Conservation (phyloP, 2,797 vertebrate genomes). For the Psittacula derbiana region DNA sequence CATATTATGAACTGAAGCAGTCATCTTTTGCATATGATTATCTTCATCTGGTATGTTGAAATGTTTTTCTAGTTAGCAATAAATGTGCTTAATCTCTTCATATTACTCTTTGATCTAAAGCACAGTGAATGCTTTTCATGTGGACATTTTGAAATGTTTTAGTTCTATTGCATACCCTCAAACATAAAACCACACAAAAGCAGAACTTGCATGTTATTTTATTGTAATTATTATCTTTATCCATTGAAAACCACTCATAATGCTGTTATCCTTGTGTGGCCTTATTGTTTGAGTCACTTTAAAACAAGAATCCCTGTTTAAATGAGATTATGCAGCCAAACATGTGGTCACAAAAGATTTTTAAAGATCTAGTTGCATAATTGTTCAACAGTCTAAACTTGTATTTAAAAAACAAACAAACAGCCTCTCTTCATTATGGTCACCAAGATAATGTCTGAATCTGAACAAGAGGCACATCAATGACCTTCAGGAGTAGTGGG, state of each 20-base stretch:
- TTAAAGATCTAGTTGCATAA: background rate
- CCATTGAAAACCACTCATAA: background rate
- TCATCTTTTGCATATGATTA: background rate
- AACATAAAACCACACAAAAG: background rate
- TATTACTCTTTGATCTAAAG: background rate
- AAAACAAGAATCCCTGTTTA: constrained; percentile 10
- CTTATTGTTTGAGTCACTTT: constrained; percentile 18
- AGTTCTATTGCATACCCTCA: background rate
- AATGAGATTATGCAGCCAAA: constrained; percentile 19
- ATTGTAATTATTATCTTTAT: background rate
- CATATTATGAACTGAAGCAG: background rate
- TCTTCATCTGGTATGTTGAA: background rate
- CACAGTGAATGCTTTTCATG: background rate
- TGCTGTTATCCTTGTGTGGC: background rate
- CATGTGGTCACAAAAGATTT: background rate
- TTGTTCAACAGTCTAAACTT: constrained; percentile 30
- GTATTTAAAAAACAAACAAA: constrained; percentile 15
- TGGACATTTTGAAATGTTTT: background rate
- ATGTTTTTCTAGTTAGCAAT: constrained; percentile 6
- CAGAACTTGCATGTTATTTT: background rate
- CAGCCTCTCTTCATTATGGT: background rate
- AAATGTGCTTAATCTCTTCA: background rate
- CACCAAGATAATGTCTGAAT: background rate
- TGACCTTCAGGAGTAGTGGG: background rate
- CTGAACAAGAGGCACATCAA: background rate